Evolutionary conservation across 2,113 vertebrate genomes (phyloP).

Genomic region (Lepisosteus osseus): DNA sequence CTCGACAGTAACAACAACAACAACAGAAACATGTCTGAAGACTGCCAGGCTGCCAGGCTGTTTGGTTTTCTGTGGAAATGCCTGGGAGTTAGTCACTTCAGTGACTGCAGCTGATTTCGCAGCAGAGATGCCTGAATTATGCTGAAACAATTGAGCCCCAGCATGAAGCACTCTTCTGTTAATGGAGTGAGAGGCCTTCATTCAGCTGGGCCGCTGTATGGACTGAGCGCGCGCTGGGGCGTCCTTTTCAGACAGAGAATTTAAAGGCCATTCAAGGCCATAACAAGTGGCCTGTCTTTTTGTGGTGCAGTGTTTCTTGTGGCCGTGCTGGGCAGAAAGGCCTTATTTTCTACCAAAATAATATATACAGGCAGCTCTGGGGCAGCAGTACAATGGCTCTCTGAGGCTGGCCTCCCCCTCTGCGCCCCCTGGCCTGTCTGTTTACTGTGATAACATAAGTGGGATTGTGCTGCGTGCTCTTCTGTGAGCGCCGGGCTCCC

Average conservation of each 20-base stretch:
- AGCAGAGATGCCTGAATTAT: conserved; percentile 23
- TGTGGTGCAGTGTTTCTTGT: conserved; percentile 19
- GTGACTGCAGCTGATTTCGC: background rate
- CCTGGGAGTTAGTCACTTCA: conserved; percentile 6
- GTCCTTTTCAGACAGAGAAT: conserved; percentile 25
- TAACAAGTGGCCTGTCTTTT: conserved; percentile 27
- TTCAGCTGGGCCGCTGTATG: conserved; percentile 21
- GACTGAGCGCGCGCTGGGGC: conserved; percentile 14
- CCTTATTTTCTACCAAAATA: conserved; percentile 9
- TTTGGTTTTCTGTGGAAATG: conserved; percentile 11
- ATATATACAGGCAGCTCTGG: conserved; percentile 17
- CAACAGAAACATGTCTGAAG: background rate
- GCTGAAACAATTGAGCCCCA: conserved; percentile 22
- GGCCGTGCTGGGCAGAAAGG: conserved; percentile 12
- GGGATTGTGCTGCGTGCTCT: conserved; percentile 16
- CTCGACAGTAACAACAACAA: background rate
- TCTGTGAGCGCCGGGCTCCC: background rate
- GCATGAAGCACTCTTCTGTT: conserved; percentile 11
- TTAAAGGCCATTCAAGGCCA: conserved; percentile 23
- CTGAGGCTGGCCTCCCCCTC: conserved; percentile 22
- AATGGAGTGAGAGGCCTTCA: conserved; percentile 23
- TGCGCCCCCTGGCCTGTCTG: conserved; percentile 12
- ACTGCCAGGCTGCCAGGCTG: background rate
- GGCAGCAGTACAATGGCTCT: conserved; percentile 23
- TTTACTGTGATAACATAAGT: conserved; percentile 14